Conservation (phyloP, 2,888 invertebrate genomes). For the Pollenia griseotomentosa region DNA sequence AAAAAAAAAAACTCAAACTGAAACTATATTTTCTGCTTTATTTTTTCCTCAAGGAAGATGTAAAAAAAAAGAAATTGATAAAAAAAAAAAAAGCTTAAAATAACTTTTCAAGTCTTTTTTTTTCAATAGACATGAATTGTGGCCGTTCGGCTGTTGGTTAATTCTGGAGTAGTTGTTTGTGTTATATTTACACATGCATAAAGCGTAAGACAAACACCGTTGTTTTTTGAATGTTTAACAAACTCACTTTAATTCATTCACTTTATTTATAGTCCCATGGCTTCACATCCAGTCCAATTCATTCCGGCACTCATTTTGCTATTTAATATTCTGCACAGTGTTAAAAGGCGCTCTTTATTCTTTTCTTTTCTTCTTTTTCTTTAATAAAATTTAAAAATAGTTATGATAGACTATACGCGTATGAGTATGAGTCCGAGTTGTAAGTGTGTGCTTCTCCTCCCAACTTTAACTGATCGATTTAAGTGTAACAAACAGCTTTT, state of each 20-base stretch:
- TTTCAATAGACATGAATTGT: background rate
- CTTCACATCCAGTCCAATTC: conserved; percentile 1
- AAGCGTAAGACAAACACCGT: conserved; percentile 73
- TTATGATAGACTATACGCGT: background rate
- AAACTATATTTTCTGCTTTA: background rate
- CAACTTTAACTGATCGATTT: conserved; percentile 51
- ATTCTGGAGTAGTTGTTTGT: background rate
- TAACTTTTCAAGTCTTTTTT: conserved; percentile 16
- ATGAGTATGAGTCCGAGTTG: background rate
- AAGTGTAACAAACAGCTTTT: conserved; percentile 60
- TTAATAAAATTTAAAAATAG: background rate
- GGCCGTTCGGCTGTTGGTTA: background rate
- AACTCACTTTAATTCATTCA: conserved; percentile 62
- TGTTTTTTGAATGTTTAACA: conserved; percentile 61
- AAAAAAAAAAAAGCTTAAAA: conserved; percentile 28
- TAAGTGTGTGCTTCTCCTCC: conserved; percentile 5
- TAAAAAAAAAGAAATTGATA: conserved; percentile 36
- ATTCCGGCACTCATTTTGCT: conserved; percentile 30
- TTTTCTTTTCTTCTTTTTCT: conserved; percentile 19
- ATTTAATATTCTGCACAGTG: conserved; percentile 64
- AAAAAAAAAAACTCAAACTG: conserved; percentile 10
- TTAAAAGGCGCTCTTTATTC: conserved; percentile 19
- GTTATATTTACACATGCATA: conserved; percentile 65
- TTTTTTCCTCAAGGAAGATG: conserved; percentile 28
- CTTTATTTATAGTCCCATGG: conserved; percentile 5